These are phyloP conservation scores for Sitta carolinensis DNA, from an alignment of 2,797 vertebrate genomes.

Conservation along the genomic window DNA sequence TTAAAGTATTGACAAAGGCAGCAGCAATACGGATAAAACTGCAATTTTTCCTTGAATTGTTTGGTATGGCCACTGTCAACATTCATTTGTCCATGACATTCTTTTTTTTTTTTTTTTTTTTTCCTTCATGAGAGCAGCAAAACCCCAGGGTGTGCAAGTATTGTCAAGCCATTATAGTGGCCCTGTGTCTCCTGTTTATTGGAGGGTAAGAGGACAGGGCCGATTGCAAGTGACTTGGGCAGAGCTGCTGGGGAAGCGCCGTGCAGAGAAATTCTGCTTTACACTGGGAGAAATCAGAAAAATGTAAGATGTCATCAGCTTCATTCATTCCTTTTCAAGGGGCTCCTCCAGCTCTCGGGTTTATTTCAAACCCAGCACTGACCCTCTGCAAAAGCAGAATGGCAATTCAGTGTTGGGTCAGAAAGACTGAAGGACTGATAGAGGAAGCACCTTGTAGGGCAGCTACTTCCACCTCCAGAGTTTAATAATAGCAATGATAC, in stretches of 20 bases:
- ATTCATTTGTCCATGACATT: conserved; percentile 65
- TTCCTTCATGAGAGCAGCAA: neutral
- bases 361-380: conserved; percentile 9
- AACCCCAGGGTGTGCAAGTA: conserved; percentile 50
- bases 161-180: conserved; percentile 61
- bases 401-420: conserved; percentile 15
- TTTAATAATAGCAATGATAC: conserved; percentile 39
- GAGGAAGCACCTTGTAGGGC: neutral
- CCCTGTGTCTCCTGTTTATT: conserved; percentile 50
- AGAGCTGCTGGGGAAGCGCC: neutral
- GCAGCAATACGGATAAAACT: conserved; percentile 61
- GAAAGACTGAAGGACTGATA: conserved; percentile 23
- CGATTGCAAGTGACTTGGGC: conserved; percentile 59
- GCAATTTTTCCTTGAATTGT: conserved; percentile 59
- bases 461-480: conserved; percentile 19
- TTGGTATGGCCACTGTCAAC: conserved; percentile 66
- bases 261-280: neutral
- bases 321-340: neutral
- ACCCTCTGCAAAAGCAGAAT: neutral
- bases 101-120: neutral
- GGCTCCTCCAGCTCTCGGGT: neutral
- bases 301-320: conserved; percentile 46
- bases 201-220: conserved; percentile 64
- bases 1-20: conserved; percentile 88
- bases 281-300: neutral